Evolutionary conservation across 2,797 vertebrate species (phyloP).

Genomic region (Bovichtus diacanthus): DNA sequence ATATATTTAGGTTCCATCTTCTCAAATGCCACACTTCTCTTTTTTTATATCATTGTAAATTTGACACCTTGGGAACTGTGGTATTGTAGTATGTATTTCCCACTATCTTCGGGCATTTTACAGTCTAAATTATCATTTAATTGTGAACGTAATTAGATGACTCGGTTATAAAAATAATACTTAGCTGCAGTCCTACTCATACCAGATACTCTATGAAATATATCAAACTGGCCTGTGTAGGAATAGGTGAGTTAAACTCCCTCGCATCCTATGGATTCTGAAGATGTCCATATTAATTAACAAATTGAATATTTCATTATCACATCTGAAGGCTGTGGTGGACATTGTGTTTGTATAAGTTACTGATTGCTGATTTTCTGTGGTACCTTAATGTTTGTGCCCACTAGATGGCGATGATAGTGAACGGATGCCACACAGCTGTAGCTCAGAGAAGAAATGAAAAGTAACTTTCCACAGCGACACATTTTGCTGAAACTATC

Average conservation of each 20-base stretch:
- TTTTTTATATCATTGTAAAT: not conserved
- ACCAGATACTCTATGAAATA: not conserved
- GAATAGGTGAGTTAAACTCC: not conserved
- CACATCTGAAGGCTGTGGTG: not conserved
- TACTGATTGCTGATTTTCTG: not conserved
- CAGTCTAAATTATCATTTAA: not conserved
- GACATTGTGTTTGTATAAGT: not conserved
- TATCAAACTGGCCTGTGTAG: not conserved
- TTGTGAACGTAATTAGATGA: not conserved
- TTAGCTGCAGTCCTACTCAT: not conserved
- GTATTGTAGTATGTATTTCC: not conserved
- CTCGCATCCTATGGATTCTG: not conserved
- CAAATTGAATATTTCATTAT: not conserved
- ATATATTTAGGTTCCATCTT: not conserved
- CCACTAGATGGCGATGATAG: slow-evolving; percentile 64
- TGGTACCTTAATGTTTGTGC: not conserved
- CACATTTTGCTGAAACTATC: no score
- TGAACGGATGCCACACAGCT: slow-evolving; percentile 12
- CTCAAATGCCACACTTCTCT: not conserved
- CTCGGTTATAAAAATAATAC: not conserved
- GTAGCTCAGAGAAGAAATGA: not conserved
- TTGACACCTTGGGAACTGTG: not conserved
- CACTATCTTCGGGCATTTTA: not conserved
- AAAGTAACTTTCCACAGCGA: no score
- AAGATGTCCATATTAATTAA: not conserved